A percentile compares a stretch with the other conserved stretches of the same genome.
These are phyloP conservation scores for Sardinella longiceps DNA, from an alignment of 2,797 vertebrate genomes.

Conservation along the genomic window DNA sequence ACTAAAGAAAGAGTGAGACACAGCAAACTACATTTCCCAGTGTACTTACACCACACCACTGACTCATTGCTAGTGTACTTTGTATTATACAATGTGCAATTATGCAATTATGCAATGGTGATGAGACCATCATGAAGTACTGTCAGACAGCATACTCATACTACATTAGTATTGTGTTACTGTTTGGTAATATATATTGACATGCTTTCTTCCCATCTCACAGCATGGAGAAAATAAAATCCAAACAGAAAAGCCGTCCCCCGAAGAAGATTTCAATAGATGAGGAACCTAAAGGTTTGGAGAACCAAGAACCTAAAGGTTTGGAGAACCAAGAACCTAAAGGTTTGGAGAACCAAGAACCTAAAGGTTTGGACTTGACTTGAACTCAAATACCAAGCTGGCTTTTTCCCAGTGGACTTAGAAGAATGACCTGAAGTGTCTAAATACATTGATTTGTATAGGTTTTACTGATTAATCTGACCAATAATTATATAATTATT, in stretches of 20 bases:
- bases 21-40: background rate
- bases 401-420: background rate
- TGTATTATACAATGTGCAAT: too few species aligned
- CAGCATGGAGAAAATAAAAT: slow-evolving; percentile 81
- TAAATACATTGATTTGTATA: background rate
- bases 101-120: too few species aligned
- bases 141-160: background rate
- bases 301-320: slow-evolving; percentile 52
- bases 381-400: background rate
- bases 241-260: slow-evolving; percentile 69
- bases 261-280: slow-evolving; percentile 41
- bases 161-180: background rate
- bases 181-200: background rate
- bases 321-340: slow-evolving; percentile 38
- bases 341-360: slow-evolving; percentile 48
- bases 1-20: slow-evolving; percentile 75
- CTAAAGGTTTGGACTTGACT: background rate
- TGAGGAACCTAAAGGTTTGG: slow-evolving; percentile 53
- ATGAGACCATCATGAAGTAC: background rate
- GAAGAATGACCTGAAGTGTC: slow-evolving; percentile 27
- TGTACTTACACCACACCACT: slow-evolving; percentile 1
- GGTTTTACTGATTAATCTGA: background rate
- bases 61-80: background rate
- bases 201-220: slow-evolving; percentile 5
- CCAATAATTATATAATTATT: background rate